These are phyloP conservation scores for Planiliza haematocheilus DNA, from an alignment of 2,113 vertebrate species.

Conservation along the genomic window DNA sequence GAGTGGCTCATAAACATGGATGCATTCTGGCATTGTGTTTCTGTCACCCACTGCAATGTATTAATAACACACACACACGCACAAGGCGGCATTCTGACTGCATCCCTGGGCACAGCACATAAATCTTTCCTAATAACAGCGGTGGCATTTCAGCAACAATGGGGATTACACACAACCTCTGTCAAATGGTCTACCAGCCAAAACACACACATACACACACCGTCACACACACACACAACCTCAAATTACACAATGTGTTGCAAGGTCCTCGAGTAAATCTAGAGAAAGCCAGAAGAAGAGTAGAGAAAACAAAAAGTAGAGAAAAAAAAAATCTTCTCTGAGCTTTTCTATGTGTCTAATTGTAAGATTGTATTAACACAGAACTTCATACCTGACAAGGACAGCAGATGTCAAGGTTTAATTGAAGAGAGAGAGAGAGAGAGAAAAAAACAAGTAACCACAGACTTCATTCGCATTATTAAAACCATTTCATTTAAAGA, in stretches of 20 bases:
- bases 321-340: slow-evolving; percentile 15
- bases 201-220: slow-evolving; percentile 58
- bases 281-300: slow-evolving; percentile 15
- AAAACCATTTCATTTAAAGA: not conserved
- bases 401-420: too few species aligned
- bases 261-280: slow-evolving; percentile 38
- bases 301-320: not conserved
- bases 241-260: slow-evolving; percentile 44
- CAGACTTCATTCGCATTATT: not conserved
- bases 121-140: slow-evolving; percentile 82
- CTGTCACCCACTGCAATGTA: slow-evolving; percentile 67
- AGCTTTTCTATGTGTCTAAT: slow-evolving; percentile 29
- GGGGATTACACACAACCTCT: slow-evolving; percentile 80
- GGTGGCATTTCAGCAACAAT: slow-evolving; percentile 83
- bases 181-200: slow-evolving; percentile 68
- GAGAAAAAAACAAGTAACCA: too few species aligned
- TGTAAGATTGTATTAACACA: slow-evolving; percentile 14
- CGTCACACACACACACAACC: slow-evolving; percentile 22
- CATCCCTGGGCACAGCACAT: slow-evolving; percentile 77
- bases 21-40: slow-evolving; percentile 65
- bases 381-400: not conserved
- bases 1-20: slow-evolving; percentile 66
- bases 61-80: slow-evolving; percentile 59
- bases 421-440: too few species aligned
- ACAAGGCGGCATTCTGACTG: slow-evolving; percentile 74